Percentiles rank a stretch among this genome's conserved stretches.
These are phyloP conservation scores for Pilophorus perplexus DNA, from an alignment of 2,888 invertebrate species.

Conservation along the genomic window DNA sequence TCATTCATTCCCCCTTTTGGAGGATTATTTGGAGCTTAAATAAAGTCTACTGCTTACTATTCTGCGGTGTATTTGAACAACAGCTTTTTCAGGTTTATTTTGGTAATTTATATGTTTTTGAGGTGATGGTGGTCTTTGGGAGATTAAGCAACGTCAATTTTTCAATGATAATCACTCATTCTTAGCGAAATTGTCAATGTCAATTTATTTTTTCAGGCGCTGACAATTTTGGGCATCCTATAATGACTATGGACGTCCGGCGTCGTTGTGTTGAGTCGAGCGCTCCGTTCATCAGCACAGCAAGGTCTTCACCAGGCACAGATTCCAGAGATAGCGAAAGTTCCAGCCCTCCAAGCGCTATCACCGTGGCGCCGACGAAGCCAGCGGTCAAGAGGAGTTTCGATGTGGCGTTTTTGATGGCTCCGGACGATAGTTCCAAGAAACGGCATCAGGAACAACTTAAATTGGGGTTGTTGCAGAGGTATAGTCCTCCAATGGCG, in stretches of 20 bases:
- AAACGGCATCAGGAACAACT: constrained; percentile 54
- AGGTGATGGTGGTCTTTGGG: no score
- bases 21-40: no score
- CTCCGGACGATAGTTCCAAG: constrained; percentile 67
- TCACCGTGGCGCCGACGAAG: constrained; percentile 39
- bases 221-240: no score
- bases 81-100: no score
- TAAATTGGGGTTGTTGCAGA: constrained; percentile 52
- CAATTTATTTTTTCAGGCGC: background rate
- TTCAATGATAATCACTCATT: no score
- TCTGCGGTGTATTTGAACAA: no score
- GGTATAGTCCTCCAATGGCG: constrained; percentile 50
- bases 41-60: no score
- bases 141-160: no score
- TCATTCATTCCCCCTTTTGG: background rate
- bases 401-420: constrained; percentile 86
- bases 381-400: constrained; percentile 68
- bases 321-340: constrained; percentile 37
- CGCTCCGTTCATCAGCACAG: constrained; percentile 36
- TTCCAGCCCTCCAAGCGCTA: constrained; percentile 25
- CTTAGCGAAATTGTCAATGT: no score
- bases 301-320: constrained; percentile 17
- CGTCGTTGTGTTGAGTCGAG: constrained; percentile 44
- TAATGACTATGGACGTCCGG: constrained; percentile 46
- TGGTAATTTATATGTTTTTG: no score